Evolutionary conservation across 2,888 invertebrate species (phyloP), one percentile per base, ranked within the genome.

Genomic region (Sarcophaga carnaria): DNA sequence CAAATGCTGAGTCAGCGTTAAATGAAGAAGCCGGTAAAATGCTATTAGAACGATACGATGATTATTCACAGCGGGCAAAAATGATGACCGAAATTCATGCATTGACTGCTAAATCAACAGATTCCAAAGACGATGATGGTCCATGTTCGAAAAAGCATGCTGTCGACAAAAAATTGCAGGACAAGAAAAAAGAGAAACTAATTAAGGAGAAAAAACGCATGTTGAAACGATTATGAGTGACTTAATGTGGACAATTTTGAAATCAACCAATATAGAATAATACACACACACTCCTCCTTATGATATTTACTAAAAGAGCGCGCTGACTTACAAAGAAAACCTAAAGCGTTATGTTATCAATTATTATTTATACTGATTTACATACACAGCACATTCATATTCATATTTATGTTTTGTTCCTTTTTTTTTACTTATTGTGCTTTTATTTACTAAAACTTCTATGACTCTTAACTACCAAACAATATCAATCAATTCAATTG

Each of bases 11-110:
- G 94, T 99, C 98, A 82, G 99, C 99, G 90, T 95, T 99, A 90
- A 99, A 99, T 94, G 99, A 98, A 93, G 99, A 99, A 94, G 99
- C 99, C 80, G 99, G 98, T 22, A 98, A 98, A 94, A 94, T 99
- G 93, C 94, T 99, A 89, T 95, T 98, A 90, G 98, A 98, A 94
- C 96, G 96, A 91, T 99, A 99, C 94, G 97, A 97, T 93, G 97
- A 97, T 93, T 99, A 99, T 94, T 98, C 96, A 86, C 96, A 96
- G 92, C 94, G 97, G 91, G 98, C 98, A 59, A 96, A 96, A 94
- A 96, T 98, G 96, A 97, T 97, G 96, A 97, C 97, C 66, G 97
- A 98, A 94, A 97, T 98, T 90, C 97, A 98, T 94, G 97, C 97
- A 63, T 95, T 95, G 95, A 94, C 94, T 45, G 93, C 94, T 70